A percentile compares a stretch with the other conserved stretches of the same genome.
phyloP scores from a whole-genome alignment of 2,797 vertebrate genomes.

The Eleutherodactylus coqui region DNA sequence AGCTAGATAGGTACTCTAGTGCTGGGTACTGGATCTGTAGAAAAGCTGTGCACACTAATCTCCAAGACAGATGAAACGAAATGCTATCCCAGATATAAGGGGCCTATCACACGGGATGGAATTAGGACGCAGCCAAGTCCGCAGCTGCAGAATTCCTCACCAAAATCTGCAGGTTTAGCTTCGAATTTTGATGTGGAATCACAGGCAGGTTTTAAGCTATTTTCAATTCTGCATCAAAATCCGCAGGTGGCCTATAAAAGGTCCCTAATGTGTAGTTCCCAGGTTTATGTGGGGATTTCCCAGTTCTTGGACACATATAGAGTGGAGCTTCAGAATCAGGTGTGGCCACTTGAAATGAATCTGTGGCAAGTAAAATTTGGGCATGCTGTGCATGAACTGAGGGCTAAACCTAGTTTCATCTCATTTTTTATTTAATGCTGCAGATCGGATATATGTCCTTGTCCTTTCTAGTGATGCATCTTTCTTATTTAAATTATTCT shows the following conservation, averaged over 20 bases:
- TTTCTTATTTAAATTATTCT: neutral
- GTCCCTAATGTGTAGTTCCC: too few relatives aligned
- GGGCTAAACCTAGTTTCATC: neutral
- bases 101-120: too few relatives aligned
- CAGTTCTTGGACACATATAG: neutral
- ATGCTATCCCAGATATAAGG: neutral
- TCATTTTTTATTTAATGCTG: neutral
- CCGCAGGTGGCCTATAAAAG: too few relatives aligned
- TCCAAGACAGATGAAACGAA: neutral
- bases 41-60: neutral
- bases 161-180: too few relatives aligned
- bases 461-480: neutral
- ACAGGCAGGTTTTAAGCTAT: too few relatives aligned
- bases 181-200: too few relatives aligned
- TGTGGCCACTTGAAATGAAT: neutral
- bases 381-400: neutral
- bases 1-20: neutral
- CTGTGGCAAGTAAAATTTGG: neutral
- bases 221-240: too few relatives aligned
- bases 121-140: too few relatives aligned
- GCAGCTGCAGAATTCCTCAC: too few relatives aligned
- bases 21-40: neutral
- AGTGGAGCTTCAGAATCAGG: neutral
- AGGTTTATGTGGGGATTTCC: neutral
- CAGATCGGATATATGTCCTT: neutral